These are phyloP conservation scores for Synchiropus splendidus DNA, from an alignment of 2,113 vertebrate species.

Conservation along the genomic window DNA sequence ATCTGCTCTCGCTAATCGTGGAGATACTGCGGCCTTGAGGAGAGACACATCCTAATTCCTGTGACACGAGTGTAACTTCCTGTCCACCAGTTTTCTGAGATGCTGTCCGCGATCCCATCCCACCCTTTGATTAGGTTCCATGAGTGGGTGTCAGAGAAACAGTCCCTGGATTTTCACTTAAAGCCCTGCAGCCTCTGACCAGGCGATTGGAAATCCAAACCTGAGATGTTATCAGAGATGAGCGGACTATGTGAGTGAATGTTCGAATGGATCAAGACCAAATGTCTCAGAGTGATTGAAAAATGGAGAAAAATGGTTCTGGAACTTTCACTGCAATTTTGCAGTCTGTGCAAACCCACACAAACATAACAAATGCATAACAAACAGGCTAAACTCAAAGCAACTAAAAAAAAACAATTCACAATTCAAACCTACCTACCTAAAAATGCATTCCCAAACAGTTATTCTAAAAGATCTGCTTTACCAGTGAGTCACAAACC, in stretches of 20 bases:
- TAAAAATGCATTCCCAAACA: too few relatives aligned
- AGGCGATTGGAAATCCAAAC: constrained; percentile 42
- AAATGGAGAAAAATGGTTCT: too few relatives aligned
- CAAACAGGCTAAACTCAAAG: too few relatives aligned
- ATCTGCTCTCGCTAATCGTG: constrained; percentile 54
- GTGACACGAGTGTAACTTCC: constrained; percentile 60
- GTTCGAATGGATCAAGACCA: constrained; percentile 21
- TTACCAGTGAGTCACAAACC: too few relatives aligned
- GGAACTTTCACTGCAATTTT: too few relatives aligned
- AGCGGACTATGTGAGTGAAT: constrained; percentile 5
- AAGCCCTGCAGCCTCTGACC: constrained; percentile 16
- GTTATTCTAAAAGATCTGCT: too few relatives aligned
- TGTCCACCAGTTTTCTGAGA: constrained; percentile 43
- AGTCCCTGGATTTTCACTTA: constrained; percentile 14
- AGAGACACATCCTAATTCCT: constrained; percentile 63
- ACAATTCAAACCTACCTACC: too few relatives aligned
- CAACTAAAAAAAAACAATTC: too few relatives aligned
- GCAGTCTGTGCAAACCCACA: too few relatives aligned
- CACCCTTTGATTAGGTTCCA: constrained; percentile 36
- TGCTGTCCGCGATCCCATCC: neutral
- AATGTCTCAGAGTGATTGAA: constrained; percentile 9
- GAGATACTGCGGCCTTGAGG: constrained; percentile 29
- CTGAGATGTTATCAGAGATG: constrained; percentile 32
- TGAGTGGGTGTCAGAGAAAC: constrained; percentile 17
- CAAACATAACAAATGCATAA: too few relatives aligned